phyloP scores from a whole-genome alignment of 2,888 invertebrate species.

The Meteorus colon region DNA sequence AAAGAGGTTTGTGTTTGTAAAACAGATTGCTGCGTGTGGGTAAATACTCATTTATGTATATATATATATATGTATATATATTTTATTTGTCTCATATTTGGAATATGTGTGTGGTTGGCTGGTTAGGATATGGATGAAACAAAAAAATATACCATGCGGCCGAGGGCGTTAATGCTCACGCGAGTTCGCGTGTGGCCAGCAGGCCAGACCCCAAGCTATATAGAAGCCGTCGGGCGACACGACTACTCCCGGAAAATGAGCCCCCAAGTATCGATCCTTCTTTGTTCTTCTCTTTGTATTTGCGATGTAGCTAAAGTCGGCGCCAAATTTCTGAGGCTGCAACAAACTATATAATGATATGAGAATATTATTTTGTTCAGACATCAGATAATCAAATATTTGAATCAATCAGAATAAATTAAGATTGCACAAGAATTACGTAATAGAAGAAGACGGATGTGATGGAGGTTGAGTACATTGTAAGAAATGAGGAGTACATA shows the following conservation, averaged over 20 bases:
- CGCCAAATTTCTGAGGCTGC: slow-evolving; percentile 3
- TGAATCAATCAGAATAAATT: no score
- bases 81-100: no score
- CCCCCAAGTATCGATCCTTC: slow-evolving; percentile 39
- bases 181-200: slow-evolving; percentile 37
- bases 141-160: slow-evolving; percentile 34
- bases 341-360: no score
- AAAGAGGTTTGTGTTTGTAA: neutral
- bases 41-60: neutral
- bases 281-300: slow-evolving; percentile 30
- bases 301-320: slow-evolving; percentile 26
- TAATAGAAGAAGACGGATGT: no score
- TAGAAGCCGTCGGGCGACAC: slow-evolving; percentile 7
- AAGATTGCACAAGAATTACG: no score
- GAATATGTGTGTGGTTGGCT: neutral
- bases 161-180: slow-evolving; percentile 41
- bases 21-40: neutral
- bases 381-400: no score
- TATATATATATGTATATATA: neutral
- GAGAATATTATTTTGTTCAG: no score
- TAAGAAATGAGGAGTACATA: no score
- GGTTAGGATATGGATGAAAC: neutral
- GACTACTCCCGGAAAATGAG: slow-evolving; percentile 42
- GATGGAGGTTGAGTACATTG: no score
- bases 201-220: slow-evolving; percentile 11